These are phyloP conservation scores for Allygus modestus DNA, from an alignment of 2,888 invertebrate genomes.

Conservation along the genomic window DNA sequence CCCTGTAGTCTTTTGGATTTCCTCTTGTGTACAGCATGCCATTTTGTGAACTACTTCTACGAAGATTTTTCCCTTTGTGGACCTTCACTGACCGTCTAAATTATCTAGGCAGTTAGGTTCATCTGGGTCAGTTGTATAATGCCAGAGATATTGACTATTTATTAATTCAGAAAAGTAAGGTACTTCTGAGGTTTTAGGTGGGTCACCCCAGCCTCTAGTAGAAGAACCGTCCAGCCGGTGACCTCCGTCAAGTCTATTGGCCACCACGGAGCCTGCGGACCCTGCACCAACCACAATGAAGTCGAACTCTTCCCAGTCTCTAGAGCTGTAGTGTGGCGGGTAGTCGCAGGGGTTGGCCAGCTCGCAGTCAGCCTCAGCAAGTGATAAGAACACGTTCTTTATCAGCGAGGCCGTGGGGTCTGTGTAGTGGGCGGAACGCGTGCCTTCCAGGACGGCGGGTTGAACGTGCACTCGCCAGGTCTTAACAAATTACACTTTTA, in stretches of 20 bases:
- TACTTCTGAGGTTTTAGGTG: slow-evolving; percentile 31
- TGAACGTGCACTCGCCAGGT: no score
- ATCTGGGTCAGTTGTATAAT: slow-evolving; percentile 33
- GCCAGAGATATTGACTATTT: slow-evolving; percentile 29
- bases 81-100: slow-evolving; percentile 7
- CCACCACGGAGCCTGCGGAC: slow-evolving; percentile 49
- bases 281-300: slow-evolving; percentile 33
- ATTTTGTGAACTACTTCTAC: slow-evolving; percentile 37
- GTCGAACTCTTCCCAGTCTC: slow-evolving; percentile 28
- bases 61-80: slow-evolving; percentile 54
- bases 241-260: slow-evolving; percentile 45
- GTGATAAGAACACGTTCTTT: not conserved
- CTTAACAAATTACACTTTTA: no score
- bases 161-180: not conserved
- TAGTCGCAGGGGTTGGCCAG: slow-evolving; percentile 26
- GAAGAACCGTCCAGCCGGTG: slow-evolving; percentile 48
- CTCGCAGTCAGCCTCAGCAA: not conserved
- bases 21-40: slow-evolving; percentile 24
- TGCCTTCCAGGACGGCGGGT: not conserved
- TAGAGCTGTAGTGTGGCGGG: slow-evolving; percentile 26
- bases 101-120: slow-evolving; percentile 27
- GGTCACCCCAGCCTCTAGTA: slow-evolving; percentile 59
- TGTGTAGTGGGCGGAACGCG: not conserved
- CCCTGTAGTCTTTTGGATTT: not conserved
- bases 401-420: not conserved